Evolutionary conservation across 2,888 invertebrate species (phyloP).

Genomic region (Drosophila rubida): DNA sequence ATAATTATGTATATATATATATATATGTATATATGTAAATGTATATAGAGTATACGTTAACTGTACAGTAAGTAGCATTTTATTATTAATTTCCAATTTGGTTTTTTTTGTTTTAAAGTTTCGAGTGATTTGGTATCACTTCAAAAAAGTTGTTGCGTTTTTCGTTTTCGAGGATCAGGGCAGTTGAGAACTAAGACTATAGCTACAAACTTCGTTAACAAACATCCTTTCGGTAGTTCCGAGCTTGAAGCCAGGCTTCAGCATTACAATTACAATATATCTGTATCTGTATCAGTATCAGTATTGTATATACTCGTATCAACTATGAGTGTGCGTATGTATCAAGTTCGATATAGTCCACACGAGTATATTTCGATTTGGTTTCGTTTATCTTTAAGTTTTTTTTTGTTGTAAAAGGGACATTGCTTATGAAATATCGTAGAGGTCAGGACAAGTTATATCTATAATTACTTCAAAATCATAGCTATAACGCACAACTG

Average conservation of each 20-base stretch:
- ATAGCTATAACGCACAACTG: not conserved
- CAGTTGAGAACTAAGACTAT: slow-evolving; percentile 39
- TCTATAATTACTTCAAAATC: not conserved
- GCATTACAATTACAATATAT: slow-evolving; percentile 12
- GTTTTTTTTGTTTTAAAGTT: not conserved
- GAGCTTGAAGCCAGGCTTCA: slow-evolving; percentile 62
- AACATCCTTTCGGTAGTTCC: slow-evolving; percentile 26
- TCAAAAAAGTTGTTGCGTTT: slow-evolving; percentile 9
- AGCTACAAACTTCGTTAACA: slow-evolving; percentile 43
- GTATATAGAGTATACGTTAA: slow-evolving; percentile 11
- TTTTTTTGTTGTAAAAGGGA: slow-evolving; percentile 7
- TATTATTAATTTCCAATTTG: not conserved
- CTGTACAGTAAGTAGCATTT: not conserved
- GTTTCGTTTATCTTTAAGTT: not conserved
- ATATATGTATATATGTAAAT: slow-evolving; percentile 3
- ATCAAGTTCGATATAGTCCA: not conserved
- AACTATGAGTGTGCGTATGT: slow-evolving; percentile 27
- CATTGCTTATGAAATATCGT: slow-evolving; percentile 21
- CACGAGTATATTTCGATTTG: not conserved
- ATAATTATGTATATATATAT: slow-evolving; percentile 4
- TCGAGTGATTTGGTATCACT: not conserved
- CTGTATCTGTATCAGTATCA: slow-evolving; percentile 2
- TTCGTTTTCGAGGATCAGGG: slow-evolving; percentile 9
- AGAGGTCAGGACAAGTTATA: slow-evolving; percentile 13
- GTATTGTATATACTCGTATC: slow-evolving; percentile 33